These are phyloP conservation scores for Cheiracanthium punctorium DNA, from an alignment of 2,888 invertebrate genomes.

Conservation along the genomic window DNA sequence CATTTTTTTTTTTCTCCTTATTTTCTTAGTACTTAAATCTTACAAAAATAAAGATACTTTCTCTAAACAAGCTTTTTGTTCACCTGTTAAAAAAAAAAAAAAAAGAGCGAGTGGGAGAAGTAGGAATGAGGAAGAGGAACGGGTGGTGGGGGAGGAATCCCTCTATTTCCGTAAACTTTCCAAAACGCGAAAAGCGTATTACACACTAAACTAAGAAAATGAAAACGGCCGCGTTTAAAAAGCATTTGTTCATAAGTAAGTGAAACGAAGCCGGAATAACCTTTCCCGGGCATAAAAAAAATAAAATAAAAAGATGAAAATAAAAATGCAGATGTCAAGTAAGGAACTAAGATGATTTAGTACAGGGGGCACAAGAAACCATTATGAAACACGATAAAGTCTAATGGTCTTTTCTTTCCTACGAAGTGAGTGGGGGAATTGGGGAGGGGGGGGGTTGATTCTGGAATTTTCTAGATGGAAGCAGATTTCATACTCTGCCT, in stretches of 20 bases:
- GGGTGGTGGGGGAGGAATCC: no score
- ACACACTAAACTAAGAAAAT: slow-evolving; percentile 13
- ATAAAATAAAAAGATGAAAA: slow-evolving; percentile 19
- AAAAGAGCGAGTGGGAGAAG: no score
- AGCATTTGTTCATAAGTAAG: slow-evolving; percentile 63
- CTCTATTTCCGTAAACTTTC: not conserved
- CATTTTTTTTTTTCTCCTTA: not conserved
- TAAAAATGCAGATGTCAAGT: slow-evolving; percentile 67
- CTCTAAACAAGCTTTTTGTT: not conserved
- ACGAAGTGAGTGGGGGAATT: not conserved
- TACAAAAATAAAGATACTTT: not conserved
- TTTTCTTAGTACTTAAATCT: not conserved
- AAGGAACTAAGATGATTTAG: slow-evolving; percentile 67
- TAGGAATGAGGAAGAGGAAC: no score
- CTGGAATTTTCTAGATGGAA: slow-evolving; percentile 61
- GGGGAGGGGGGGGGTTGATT: slow-evolving; percentile 11
- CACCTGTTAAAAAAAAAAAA: not conserved
- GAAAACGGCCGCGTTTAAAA: slow-evolving; percentile 52
- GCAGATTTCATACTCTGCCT: slow-evolving; percentile 63
- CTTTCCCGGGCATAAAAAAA: slow-evolving; percentile 39
- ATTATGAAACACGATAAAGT: slow-evolving; percentile 67
- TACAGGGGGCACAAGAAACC: slow-evolving; percentile 57
- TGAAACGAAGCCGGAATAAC: slow-evolving; percentile 50
- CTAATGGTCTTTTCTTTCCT: slow-evolving; percentile 64
- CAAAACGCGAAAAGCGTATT: slow-evolving; percentile 6